Evolutionary conservation across 2,888 invertebrate species (phyloP), one percentile per base, ranked within the genome.

Genomic region (Apeira syringaria): DNA sequence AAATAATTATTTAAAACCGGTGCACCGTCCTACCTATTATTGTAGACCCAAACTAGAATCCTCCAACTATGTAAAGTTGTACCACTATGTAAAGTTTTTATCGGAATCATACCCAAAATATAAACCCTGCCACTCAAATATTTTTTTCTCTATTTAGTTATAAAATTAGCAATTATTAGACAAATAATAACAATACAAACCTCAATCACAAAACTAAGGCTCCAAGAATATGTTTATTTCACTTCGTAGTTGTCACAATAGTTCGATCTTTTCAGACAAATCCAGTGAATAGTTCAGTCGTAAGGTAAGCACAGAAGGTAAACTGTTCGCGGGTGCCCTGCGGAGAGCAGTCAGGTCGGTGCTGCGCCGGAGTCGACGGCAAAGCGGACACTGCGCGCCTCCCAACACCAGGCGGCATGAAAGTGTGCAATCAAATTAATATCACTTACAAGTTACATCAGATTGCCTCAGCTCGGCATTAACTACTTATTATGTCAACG

Each of bases 381-480:
- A 70, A 68, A 66, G 61, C 69, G 63, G 63, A 58, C 72, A 82
- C 80, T 82, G 80, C 65, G 72, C 61, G 72, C 61, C 50, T 7
- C 49, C 49, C 52, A 44, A 48, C 46, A 45, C 52, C 55, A 44
- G 51, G 57, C 55, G 59, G 50, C 57, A 76, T 73, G 84, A 86
- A 86, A 86, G 84, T 84, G 68, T 74, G 72, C 70, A 74, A 70
- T 70, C 76, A 72, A 77, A 79, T 80, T 81, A 81, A 81, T 80
- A 79, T 80, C 80, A 82, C 78, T 82, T 80, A 78, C 38, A n/a
- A 26, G 31, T 43, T 43, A 43, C 76, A 67, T 65, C 68, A 66
- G 65, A 68, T 69, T 68, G 70, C 72, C 20, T 20, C 20, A 20
- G 20, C 69, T 70, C 74, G 80, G 74, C 74, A 74, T 74, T 75